Percentiles rank a stretch among this genome's conserved stretches.
Conservation (phyloP, 2,797 vertebrate genomes). For the Tokudaia tokunoshimensis region DNA sequence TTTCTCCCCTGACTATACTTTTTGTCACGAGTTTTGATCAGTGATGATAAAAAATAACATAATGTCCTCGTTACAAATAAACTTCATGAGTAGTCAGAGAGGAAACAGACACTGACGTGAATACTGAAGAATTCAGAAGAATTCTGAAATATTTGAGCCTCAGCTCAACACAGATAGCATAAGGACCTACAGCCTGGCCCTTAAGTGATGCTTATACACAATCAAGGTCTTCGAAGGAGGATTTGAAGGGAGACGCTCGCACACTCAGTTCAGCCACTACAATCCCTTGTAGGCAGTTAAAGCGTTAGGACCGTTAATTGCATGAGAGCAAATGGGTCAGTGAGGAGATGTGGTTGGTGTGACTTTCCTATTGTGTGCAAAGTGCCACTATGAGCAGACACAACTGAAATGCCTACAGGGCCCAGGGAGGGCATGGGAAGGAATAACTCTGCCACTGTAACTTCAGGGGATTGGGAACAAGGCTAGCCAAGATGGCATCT, state of each 20-base stretch:
- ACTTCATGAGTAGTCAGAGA: not conserved
- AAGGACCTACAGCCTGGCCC: not conserved
- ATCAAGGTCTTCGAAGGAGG: not conserved
- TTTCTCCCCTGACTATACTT: not conserved
- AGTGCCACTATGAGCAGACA: not conserved
- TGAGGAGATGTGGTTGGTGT: not conserved
- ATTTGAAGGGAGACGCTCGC: not conserved
- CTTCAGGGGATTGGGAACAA: too few relatives aligned
- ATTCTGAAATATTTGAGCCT: not conserved
- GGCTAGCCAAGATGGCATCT: too few relatives aligned
- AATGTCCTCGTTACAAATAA: not conserved
- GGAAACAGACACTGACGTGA: not conserved
- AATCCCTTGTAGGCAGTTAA: not conserved
- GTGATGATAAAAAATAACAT: not conserved
- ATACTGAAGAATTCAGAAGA: not conserved
- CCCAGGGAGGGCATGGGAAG: not conserved
- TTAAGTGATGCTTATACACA: not conserved
- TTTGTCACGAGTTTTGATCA: not conserved
- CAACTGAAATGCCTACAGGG: not conserved
- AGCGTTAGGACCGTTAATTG: not conserved
- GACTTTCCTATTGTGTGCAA: not conserved
- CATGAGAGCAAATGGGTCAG: not conserved
- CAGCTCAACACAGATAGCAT: not conserved
- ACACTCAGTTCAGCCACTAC: too few relatives aligned
- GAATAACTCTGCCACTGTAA: accelerated